A percentile compares a stretch with the other conserved stretches of the same genome.
phyloP scores from a whole-genome alignment of 2,888 invertebrate species.

The Caenorhabditis sp. region DNA sequence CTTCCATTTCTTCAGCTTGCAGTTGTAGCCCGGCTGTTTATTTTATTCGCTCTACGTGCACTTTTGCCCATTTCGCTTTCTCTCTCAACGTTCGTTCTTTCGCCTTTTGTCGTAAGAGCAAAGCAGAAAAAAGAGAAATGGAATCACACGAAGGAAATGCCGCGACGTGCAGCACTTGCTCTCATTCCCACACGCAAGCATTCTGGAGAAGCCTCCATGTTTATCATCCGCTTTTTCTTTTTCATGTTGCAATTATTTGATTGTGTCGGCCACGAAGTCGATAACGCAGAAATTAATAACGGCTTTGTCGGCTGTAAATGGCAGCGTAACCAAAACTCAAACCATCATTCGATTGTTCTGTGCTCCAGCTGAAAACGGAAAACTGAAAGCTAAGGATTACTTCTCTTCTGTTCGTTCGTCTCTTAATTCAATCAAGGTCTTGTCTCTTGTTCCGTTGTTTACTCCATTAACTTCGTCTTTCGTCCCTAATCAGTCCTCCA shows the following conservation, averaged over 20 bases:
- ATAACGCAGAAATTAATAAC: constrained; percentile 1
- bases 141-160: constrained; percentile 44
- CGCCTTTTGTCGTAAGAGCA: constrained; percentile 11
- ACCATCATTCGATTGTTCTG: background rate
- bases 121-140: constrained; percentile 26
- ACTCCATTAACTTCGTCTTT: background rate
- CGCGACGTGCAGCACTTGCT: constrained; percentile 34
- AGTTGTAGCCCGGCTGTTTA: constrained; percentile 29
- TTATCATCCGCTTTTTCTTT: constrained; percentile 14
- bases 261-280: background rate
- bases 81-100: constrained; percentile 24
- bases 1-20: constrained; percentile 1
- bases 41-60: constrained; percentile 41
- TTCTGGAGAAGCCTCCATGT: constrained; percentile 4
- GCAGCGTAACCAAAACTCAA: constrained; percentile 34
- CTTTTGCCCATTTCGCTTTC: constrained; percentile 21
- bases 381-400: background rate
- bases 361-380: background rate
- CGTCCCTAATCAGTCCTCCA: constrained; percentile 2
- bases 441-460: background rate
- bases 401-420: background rate
- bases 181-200: background rate
- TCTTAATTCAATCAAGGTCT: constrained; percentile 35
- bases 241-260: constrained; percentile 17
- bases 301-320: constrained; percentile 20